These are phyloP conservation scores for Clarias batrachus DNA, from an alignment of 2,113 vertebrate species.

Conservation along the genomic window DNA sequence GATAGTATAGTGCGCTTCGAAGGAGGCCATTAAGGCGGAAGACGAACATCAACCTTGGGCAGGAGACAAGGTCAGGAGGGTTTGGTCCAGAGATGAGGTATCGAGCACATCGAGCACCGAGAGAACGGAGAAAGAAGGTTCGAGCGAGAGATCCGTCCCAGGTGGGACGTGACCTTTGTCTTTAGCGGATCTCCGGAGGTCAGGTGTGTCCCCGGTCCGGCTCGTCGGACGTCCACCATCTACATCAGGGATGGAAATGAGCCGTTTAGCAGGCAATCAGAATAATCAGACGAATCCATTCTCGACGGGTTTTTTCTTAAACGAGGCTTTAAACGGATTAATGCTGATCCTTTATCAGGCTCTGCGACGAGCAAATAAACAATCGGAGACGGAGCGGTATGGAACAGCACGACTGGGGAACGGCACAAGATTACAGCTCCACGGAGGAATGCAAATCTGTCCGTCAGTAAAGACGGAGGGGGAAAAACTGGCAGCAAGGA, in stretches of 20 bases:
- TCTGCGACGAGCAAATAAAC: not conserved
- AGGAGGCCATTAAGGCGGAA: not conserved
- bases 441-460: not conserved
- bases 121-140: too few species aligned
- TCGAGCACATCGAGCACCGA: not conserved
- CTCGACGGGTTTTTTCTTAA: slow-evolving; percentile 31
- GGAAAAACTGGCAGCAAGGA: not conserved
- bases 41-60: slow-evolving; percentile 13
- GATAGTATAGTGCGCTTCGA: not conserved
- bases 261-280: slow-evolving; percentile 52
- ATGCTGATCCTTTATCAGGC: slow-evolving; percentile 61
- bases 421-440: not conserved
- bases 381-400: not conserved
- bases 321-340: slow-evolving; percentile 64
- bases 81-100: not conserved
- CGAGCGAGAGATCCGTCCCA: too few species aligned
- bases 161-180: not conserved
- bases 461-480: not conserved
- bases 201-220: not conserved
- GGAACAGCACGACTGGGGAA: not conserved
- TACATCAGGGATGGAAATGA: slow-evolving; percentile 18
- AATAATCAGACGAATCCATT: slow-evolving; percentile 56
- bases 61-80: slow-evolving; percentile 4
- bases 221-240: not conserved
- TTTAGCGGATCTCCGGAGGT: not conserved